These are phyloP conservation scores for Dunckerocampus dactyliophorus DNA, from an alignment of 2,113 vertebrate species.

Conservation along the genomic window DNA sequence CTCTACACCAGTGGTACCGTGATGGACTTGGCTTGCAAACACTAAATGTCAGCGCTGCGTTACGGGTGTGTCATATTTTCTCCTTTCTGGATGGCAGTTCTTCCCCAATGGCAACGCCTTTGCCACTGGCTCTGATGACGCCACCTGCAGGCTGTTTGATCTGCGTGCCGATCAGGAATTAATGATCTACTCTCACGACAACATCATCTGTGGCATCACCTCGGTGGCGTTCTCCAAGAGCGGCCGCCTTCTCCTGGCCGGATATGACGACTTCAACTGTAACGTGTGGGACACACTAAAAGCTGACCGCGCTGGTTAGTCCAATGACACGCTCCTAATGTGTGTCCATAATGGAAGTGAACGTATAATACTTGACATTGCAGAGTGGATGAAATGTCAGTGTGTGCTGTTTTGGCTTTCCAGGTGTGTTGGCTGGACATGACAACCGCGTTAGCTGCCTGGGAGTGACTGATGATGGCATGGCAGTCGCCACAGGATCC, in stretches of 20 bases:
- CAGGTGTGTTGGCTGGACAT: conserved; percentile 95
- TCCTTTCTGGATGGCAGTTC: conserved; percentile 71
- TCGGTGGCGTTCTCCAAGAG: conserved; percentile 99
- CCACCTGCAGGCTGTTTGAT: conserved; percentile 97
- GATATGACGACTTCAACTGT: conserved; percentile 98
- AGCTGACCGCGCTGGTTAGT: conserved; percentile 91
- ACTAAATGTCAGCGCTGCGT: too few relatives aligned
- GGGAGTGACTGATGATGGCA: conserved; percentile 97
- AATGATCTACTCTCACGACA: conserved; percentile 98
- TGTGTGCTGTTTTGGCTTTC: not conserved
- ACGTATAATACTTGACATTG: not conserved
- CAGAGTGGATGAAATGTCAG: too few relatives aligned
- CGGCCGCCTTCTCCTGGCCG: conserved; percentile 93
- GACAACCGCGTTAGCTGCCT: conserved; percentile 99
- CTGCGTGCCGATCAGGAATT: conserved; percentile 97
- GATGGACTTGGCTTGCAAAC: too few relatives aligned
- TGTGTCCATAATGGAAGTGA: not conserved
- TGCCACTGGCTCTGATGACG: conserved; percentile 97
- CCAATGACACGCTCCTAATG: too few relatives aligned
- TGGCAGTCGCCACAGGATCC: conserved; percentile 98
- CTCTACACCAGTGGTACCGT: too few relatives aligned
- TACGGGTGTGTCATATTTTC: too few relatives aligned
- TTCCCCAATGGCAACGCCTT: conserved; percentile 98
- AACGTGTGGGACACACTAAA: conserved; percentile 99
- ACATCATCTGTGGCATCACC: conserved; percentile 99